Percentiles rank a stretch among this genome's conserved stretches.
Conservation (phyloP, 2,888 invertebrate species). For the Stenodera caucasica region DNA sequence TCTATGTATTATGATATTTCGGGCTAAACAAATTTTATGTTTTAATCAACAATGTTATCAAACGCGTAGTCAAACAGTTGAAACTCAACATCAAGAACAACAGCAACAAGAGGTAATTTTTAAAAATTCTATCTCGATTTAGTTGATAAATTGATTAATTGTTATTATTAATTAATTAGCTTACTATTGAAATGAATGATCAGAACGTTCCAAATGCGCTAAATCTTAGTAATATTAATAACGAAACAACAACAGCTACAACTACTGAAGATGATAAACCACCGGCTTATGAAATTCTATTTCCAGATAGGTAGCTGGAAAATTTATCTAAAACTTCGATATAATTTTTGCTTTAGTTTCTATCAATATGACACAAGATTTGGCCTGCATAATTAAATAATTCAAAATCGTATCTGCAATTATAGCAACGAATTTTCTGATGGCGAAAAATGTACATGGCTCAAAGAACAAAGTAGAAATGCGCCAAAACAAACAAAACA, state of each 20-base stretch:
- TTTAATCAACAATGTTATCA: constrained; percentile 13
- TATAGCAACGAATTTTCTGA: background rate
- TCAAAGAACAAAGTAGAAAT: too few relatives aligned
- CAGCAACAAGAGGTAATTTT: background rate
- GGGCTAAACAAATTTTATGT: constrained; percentile 9
- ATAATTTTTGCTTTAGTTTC: too few relatives aligned
- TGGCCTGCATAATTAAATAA: background rate
- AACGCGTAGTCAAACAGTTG: background rate
- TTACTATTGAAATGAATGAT: constrained; percentile 44
- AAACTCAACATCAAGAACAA: constrained; percentile 6
- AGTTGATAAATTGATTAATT: background rate
- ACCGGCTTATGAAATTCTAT: constrained; percentile 61
- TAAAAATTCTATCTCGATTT: background rate
- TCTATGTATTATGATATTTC: constrained; percentile 6
- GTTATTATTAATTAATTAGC: constrained; percentile 16
- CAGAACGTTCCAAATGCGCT: constrained; percentile 24
- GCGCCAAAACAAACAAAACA: too few relatives aligned
- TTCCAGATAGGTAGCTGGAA: constrained; percentile 47
- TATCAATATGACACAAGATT: too few relatives aligned
- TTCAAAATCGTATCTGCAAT: background rate
- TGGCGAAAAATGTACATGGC: background rate
- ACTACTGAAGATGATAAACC: constrained; percentile 57
- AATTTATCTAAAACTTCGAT: too few relatives aligned
- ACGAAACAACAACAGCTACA: constrained; percentile 40
- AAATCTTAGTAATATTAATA: constrained; percentile 2